Conservation (phyloP, 2,113 vertebrate species). For the Corydoras sp. region DNA sequence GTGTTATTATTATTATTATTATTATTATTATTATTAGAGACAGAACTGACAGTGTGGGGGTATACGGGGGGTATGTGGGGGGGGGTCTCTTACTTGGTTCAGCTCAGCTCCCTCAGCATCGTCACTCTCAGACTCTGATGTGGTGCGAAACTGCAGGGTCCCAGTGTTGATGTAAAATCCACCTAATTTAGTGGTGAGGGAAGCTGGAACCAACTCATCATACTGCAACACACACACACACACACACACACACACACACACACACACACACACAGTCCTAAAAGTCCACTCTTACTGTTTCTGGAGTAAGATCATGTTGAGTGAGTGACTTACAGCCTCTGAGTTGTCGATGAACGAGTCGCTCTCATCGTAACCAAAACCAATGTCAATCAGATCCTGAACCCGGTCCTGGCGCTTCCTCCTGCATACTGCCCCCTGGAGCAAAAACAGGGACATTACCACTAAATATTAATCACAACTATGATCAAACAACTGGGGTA, state of each 20-base stretch:
- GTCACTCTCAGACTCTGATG: slow-evolving; percentile 90
- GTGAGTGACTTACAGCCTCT: slow-evolving; percentile 74
- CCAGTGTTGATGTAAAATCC: slow-evolving; percentile 98
- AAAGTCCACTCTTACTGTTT: too few species aligned
- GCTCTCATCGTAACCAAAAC: slow-evolving; percentile 82
- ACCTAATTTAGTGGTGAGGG: slow-evolving; percentile 92
- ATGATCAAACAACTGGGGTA: background rate
- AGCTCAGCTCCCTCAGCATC: slow-evolving; percentile 76
- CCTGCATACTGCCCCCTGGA: slow-evolving; percentile 71
- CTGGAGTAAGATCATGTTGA: too few species aligned
- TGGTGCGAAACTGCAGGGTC: slow-evolving; percentile 88
- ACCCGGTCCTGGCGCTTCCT: slow-evolving; percentile 79
- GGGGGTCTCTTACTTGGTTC: slow-evolving; percentile 61
- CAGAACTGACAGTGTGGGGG: too few species aligned
- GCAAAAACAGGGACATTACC: background rate
- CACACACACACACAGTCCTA: too few species aligned
- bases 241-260: background rate
- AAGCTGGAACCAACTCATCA: slow-evolving; percentile 95
- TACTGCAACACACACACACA: slow-evolving; percentile 54
- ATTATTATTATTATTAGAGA: too few species aligned
- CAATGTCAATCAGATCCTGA: slow-evolving; percentile 85
- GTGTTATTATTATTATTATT: too few species aligned
- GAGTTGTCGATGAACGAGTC: slow-evolving; percentile 90
- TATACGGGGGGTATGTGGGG: too few species aligned
- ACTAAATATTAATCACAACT: background rate